phyloP scores from a whole-genome alignment of 1,140 invertebrate genomes.

The Apis cerana region DNA sequence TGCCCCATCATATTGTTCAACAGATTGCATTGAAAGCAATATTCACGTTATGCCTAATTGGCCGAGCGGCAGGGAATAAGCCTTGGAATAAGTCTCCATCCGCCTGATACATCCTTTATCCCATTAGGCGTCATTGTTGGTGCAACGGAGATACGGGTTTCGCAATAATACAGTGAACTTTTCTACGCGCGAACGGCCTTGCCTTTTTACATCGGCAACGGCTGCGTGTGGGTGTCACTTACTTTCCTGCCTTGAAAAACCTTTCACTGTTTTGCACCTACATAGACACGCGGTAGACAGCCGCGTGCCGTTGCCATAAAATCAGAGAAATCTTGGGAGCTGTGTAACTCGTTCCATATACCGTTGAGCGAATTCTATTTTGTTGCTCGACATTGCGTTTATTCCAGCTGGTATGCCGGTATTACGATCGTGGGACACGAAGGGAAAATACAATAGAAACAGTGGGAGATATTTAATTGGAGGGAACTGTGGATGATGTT shows the following conservation, averaged over 20 bases:
- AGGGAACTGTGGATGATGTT: no score
- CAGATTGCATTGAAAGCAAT: neutral
- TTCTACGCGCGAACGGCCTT: constrained; percentile 72
- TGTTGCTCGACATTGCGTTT: neutral
- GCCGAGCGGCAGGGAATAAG: constrained; percentile 23
- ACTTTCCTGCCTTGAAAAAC: constrained; percentile 70
- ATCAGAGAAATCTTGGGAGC: constrained; percentile 52
- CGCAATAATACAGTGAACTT: constrained; percentile 70
- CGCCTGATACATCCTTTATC: constrained; percentile 26
- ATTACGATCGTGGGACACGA: no score
- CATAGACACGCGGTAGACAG: constrained; percentile 60
- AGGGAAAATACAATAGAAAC: no score
- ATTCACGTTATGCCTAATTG: constrained; percentile 35
- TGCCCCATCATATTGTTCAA: neutral
- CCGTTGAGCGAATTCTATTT: constrained; percentile 29
- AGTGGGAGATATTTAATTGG: no score
- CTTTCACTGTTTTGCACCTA: constrained; percentile 72
- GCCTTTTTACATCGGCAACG: constrained; percentile 65
- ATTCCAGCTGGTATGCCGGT: no score
- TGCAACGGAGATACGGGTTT: constrained; percentile 65
- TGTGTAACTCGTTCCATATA: constrained; percentile 46
- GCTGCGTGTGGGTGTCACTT: constrained; percentile 69
- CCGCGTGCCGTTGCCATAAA: constrained; percentile 52
- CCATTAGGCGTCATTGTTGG: constrained; percentile 68
- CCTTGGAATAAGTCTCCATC: constrained; percentile 1